Base-by-base conservation (phyloP, 2,888 invertebrate genomes). In the Andrena bucephala region DNA sequence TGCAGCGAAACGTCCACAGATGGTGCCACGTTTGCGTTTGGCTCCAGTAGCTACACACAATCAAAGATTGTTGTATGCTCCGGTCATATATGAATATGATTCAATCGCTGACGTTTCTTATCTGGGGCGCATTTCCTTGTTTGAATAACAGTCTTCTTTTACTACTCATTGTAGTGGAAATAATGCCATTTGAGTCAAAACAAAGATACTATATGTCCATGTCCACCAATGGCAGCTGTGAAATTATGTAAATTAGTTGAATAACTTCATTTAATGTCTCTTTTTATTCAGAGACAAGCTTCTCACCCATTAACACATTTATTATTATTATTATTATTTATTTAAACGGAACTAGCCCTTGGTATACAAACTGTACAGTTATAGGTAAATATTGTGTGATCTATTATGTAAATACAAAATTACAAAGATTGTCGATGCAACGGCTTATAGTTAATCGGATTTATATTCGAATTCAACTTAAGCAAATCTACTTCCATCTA, bases 161-260 rank as follows among this genome's bases (percentile, higher is more conserved):
- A 57, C 24, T 69, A 63, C 29, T 8, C n/a, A 75, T 54, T 67
- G 59, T 77, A 71, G 33, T 10, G 5, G 6, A 60, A 77, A 54
- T 59, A 77, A n/a, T 42, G 48, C 48, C 27, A 10, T 2, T 10
- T 60, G 31, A 42, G 60, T 52, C 16, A 6, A 20, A 70, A 71
- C 20, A 59, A 24, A 8, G 2, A 10, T 31, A 2, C 7, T 10
- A 27, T 27, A 65, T 8, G 16, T n/a, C 13, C 31, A 20, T 24
- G 42, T 1, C 0, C 10, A 24, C 1, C 27, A 57, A 24, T 57
- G 27, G 24, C 10, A 24, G 4, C 10, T 24, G 10, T 57, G 10
- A 54, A 54, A 16, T 42, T 42, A 16, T 42, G 42, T 42, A 42
- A 42, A 42, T 16, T 5, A 42, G 13, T 42, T 42, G 13, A 13